A percentile compares a stretch with the other conserved stretches of the same genome.
Evolutionary conservation across 2,888 invertebrate species (phyloP).

Genomic region (Drosophila koepferae): DNA sequence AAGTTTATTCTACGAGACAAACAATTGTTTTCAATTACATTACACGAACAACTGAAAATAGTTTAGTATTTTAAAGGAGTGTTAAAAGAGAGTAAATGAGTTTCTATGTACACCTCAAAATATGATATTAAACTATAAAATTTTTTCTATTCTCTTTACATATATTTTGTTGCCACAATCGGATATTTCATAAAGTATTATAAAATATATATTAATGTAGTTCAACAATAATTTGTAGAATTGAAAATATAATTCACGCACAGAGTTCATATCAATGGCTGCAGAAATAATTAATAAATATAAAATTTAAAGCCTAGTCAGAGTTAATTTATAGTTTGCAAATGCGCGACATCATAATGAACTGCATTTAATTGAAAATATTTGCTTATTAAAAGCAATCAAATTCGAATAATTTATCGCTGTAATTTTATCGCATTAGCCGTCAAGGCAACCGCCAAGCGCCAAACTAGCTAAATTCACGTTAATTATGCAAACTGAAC

Average conservation of each 20-base stretch:
- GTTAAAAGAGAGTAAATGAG: too few relatives aligned
- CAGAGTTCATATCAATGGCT: not conserved
- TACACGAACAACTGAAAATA: too few relatives aligned
- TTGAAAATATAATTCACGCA: not conserved
- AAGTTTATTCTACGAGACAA: too few relatives aligned
- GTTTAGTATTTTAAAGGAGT: too few relatives aligned
- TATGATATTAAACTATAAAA: too few relatives aligned
- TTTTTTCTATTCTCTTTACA: not conserved
- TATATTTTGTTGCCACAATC: not conserved
- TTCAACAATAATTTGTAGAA: not conserved
- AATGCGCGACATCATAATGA: conserved; percentile 40
- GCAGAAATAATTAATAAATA: not conserved
- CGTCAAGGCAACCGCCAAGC: conserved; percentile 8
- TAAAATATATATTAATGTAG: not conserved
- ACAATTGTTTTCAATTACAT: too few relatives aligned
- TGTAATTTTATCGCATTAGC: conserved; percentile 30
- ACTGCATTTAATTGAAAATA: conserved; percentile 49
- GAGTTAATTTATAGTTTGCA: conserved; percentile 10
- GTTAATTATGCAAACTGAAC: conserved; percentile 66
- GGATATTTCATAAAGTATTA: not conserved
- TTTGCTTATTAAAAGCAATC: conserved; percentile 61
- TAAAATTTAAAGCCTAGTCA: not conserved
- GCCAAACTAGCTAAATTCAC: conserved; percentile 51
- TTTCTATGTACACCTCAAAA: too few relatives aligned
- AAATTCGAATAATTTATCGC: conserved; percentile 56